Percentiles rank a stretch among this genome's conserved stretches.
These are phyloP conservation scores for Sylvia borin DNA, from an alignment of 2,797 vertebrate species.

Conservation along the genomic window DNA sequence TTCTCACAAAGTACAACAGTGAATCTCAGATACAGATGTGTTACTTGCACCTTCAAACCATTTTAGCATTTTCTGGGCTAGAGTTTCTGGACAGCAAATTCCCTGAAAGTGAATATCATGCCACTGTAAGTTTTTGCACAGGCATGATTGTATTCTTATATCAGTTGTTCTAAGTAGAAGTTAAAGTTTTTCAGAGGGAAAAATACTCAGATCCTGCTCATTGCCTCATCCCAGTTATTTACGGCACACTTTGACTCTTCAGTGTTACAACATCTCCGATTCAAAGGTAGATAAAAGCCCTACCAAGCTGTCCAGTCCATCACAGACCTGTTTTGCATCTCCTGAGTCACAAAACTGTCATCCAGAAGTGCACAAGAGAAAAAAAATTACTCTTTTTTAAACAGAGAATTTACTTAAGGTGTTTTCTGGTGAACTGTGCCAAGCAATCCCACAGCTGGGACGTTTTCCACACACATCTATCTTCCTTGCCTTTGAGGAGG, in stretches of 20 bases:
- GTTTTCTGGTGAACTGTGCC: neutral
- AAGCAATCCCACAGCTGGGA: neutral
- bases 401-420: neutral
- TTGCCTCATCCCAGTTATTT: neutral
- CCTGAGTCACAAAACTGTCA: neutral
- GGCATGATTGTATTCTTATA: neutral
- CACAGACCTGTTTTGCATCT: neutral
- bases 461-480: neutral
- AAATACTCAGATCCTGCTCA: neutral
- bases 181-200: neutral
- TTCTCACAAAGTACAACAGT: neutral
- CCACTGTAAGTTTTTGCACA: neutral
- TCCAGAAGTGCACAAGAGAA: neutral
- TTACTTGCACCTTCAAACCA: neutral
- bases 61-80: neutral
- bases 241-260: neutral
- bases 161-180: neutral
- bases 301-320: neutral
- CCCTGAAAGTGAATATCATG: neutral
- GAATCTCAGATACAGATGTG: accelerated
- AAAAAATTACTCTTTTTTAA: neutral
- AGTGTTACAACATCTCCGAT: neutral
- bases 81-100: neutral
- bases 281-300: neutral
- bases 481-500: neutral